Evolutionary conservation across 2,797 vertebrate species (phyloP), one percentile per base, ranked within the genome.

Genomic region (Gadopsis marmoratus): DNA sequence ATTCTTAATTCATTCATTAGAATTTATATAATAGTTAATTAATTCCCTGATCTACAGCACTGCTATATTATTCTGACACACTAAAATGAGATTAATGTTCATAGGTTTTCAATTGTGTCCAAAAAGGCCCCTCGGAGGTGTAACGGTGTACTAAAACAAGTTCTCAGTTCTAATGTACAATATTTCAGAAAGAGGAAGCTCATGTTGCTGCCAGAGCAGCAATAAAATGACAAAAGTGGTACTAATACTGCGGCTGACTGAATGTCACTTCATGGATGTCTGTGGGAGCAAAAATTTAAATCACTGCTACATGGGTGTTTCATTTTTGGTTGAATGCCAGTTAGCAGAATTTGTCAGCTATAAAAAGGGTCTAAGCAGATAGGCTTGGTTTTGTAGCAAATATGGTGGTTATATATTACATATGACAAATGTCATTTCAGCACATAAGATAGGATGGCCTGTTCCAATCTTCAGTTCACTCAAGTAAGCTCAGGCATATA

Each of bases 221-320:
- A 62, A 68, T 60, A 75, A 70, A 76, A 73, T 39, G 17, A 67
- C 35, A 60, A 72, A 79, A 5, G 37, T 61, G 29, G 12, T 16
- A 26, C 41, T 63, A 17, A 53, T 14, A 33, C 4, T n/a, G 39
- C 35, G 11, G 16, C 19, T 17, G 29, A 26, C 26, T 26, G 26
- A 2, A 26, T 26, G 26, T 26, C 19, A 58, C 4, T n/a, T 53
- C 13, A 35, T 48, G 45, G 50, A 64, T 58, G 19, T 71, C 59
- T 56, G 17, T 31, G 51, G 60, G 19, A 70, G 60, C 45, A 29
- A 3, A 59, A 43, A 48, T 23, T 1, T 43, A 58, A 47, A 65
- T 59, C 16, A 59, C 5, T 47, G 37, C 31, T 26, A 17, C 14
- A 60, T 12, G 8, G 33, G 16, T 21, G 33, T 11, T 65, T 73